Conservation (phyloP, 2,888 invertebrate genomes). For the Tiliacea citrago region DNA sequence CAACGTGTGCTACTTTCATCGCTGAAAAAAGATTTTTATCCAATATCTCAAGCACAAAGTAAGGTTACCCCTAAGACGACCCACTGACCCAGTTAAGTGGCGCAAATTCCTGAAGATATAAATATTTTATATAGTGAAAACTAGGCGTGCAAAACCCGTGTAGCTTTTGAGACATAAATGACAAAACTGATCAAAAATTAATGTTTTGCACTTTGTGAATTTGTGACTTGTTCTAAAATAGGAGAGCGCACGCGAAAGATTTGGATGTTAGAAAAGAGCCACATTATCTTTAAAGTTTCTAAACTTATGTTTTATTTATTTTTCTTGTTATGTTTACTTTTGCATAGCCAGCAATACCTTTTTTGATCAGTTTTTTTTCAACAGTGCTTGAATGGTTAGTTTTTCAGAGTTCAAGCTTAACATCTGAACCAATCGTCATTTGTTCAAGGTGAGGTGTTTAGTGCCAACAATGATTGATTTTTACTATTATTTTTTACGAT, state of each 20-base stretch:
- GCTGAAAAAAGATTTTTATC: not conserved
- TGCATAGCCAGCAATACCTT: not conserved
- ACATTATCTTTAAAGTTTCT: not conserved
- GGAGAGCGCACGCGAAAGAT: not conserved
- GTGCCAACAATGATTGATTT: conserved; percentile 9
- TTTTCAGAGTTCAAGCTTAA: conserved; percentile 10
- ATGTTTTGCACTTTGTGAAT: conserved; percentile 11
- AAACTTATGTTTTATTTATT: not conserved
- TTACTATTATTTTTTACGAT: not conserved
- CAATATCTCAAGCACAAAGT: not conserved
- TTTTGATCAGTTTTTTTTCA: conserved; percentile 17
- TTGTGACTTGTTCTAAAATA: not conserved
- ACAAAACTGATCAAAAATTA: conserved; percentile 19
- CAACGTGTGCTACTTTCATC: not conserved
- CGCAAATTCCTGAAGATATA: not conserved
- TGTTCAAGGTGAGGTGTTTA: not conserved
- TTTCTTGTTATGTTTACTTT: not conserved
- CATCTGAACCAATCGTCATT: conserved; percentile 28
- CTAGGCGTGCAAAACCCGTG: not conserved
- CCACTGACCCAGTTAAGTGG: not conserved
- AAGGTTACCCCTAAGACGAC: too few species aligned
- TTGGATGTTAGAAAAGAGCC: not conserved
- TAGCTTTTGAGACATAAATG: not conserved
- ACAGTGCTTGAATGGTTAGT: conserved; percentile 19
- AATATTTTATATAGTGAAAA: not conserved